Evolutionary conservation across 2,797 vertebrate species (phyloP).

Genomic region (Rallus crepitans): DNA sequence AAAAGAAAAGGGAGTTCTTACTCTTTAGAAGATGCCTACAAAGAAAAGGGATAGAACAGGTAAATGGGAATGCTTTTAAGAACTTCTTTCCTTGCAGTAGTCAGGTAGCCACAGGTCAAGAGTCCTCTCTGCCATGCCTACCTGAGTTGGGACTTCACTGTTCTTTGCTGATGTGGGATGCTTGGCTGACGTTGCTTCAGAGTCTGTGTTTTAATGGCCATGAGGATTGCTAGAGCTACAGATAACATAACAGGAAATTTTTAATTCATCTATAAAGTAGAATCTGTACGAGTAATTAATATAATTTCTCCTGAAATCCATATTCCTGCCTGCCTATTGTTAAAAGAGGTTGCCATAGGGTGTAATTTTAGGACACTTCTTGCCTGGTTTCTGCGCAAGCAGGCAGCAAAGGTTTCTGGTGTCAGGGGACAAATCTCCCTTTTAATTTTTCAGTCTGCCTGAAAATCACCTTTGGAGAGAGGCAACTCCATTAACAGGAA

Average conservation of each 20-base stretch:
- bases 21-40: neutral
- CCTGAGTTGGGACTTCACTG: neutral
- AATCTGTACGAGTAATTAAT: neutral
- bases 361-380: constrained; percentile 34
- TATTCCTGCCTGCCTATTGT: neutral
- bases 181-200: neutral
- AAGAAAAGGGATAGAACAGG: neutral
- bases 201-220: neutral
- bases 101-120: neutral
- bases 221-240: neutral
- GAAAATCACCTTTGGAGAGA: constrained; percentile 41
- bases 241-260: neutral
- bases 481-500: constrained; percentile 18
- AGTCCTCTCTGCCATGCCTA: neutral
- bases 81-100: neutral
- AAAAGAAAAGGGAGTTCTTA: neutral
- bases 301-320: constrained; percentile 8
- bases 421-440: constrained; percentile 35
- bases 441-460: constrained; percentile 46
- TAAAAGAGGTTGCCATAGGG: neutral
- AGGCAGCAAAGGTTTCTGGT: constrained; percentile 8
- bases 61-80: constrained; percentile 8
- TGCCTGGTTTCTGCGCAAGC: neutral
- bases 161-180: neutral
- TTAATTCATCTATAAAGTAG: constrained; percentile 1